phyloP scores from a whole-genome alignment of 2,113 vertebrate genomes.

The Emydocephalus ijimae region DNA sequence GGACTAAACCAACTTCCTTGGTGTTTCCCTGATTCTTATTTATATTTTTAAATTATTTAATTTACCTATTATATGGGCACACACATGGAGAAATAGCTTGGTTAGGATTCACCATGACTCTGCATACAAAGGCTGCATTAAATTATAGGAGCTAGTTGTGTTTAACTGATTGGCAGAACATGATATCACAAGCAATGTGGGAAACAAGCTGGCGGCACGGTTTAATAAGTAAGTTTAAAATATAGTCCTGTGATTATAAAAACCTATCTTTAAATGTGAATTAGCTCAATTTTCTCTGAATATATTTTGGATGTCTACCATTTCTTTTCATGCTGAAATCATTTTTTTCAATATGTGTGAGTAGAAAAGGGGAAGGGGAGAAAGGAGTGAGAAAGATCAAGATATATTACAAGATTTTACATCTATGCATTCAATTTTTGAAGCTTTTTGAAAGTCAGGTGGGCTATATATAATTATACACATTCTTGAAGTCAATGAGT shows the following conservation, averaged over 20 bases:
- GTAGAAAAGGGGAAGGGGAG: neutral
- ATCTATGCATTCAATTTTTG: neutral
- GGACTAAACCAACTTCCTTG: slow-evolving; percentile 16
- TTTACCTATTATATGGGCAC: neutral
- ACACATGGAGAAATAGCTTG: slow-evolving; percentile 34
- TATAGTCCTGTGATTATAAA: neutral
- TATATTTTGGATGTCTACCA: neutral
- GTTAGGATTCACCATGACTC: neutral
- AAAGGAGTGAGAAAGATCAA: neutral
- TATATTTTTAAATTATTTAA: slow-evolving; percentile 37
- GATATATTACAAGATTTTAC: neutral
- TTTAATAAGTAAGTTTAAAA: neutral
- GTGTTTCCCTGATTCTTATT: slow-evolving; percentile 44
- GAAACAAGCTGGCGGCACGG: neutral
- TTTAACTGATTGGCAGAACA: slow-evolving; percentile 26
- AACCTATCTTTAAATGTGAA: neutral
- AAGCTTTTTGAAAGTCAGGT: neutral
- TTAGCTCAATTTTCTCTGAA: neutral
- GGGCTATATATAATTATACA: slow-evolving; percentile 13
- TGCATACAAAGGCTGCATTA: slow-evolving; percentile 16
- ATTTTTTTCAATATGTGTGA: neutral
- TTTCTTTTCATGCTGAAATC: neutral
- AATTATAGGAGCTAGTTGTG: slow-evolving; percentile 30
- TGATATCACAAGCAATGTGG: neutral
- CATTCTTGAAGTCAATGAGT: neutral